Evolutionary conservation across 2,113 vertebrate species (phyloP).

Genomic region (Isurus oxyrinchus): DNA sequence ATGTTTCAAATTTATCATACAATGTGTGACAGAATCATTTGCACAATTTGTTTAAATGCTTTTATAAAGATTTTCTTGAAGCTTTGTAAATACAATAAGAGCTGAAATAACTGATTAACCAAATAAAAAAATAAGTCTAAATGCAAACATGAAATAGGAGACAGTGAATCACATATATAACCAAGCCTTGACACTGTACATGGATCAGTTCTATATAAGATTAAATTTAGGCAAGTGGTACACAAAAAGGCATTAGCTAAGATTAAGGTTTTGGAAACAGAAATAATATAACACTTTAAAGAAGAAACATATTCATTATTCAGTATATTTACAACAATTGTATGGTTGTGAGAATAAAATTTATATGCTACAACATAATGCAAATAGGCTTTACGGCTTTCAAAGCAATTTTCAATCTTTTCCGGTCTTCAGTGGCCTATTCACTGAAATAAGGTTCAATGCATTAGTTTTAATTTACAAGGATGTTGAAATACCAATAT

Average conservation of each 20-base stretch:
- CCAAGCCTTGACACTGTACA: background rate
- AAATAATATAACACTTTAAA: background rate
- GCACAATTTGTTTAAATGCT: background rate
- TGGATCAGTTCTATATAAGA: background rate
- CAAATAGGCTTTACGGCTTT: background rate
- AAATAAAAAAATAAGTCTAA: background rate
- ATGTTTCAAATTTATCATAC: constrained; percentile 9
- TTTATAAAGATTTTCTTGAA: background rate
- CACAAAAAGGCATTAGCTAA: background rate
- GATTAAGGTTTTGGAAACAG: background rate
- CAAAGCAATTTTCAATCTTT: background rate
- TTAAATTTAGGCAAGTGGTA: background rate
- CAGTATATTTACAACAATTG: background rate
- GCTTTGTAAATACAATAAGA: constrained; percentile 4
- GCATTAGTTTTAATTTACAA: background rate
- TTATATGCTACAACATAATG: background rate
- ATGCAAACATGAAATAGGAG: background rate
- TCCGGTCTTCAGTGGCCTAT: background rate
- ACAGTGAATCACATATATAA: background rate
- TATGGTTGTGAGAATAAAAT: background rate
- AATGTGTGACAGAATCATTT: background rate
- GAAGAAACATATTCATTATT: background rate
- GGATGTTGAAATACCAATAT: constrained; percentile 4
- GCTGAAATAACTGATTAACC: constrained; percentile 1
- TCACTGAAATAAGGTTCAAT: background rate